A percentile compares a stretch with the other conserved stretches of the same genome.
Conservation (phyloP, 2,888 invertebrate genomes). For the Tridacna gigas region DNA sequence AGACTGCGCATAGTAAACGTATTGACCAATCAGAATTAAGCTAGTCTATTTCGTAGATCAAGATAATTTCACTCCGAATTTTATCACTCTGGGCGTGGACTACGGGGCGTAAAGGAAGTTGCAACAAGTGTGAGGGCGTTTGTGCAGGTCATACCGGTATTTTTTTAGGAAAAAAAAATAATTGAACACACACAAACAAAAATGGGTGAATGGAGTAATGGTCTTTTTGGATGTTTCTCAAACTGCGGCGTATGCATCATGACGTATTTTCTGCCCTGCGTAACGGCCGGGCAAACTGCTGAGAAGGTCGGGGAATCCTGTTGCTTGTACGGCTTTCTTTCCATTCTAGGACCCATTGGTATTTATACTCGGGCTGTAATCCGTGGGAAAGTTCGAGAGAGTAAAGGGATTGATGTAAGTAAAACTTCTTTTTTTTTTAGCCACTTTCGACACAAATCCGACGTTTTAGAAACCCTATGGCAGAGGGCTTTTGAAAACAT, state of each 20-base stretch:
- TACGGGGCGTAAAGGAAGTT: no score
- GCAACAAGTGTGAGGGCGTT: no score
- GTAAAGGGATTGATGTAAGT: conserved; percentile 73
- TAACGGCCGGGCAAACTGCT: conserved; percentile 73
- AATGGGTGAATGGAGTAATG: conserved; percentile 71
- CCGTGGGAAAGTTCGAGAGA: conserved; percentile 70
- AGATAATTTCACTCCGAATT: no score
- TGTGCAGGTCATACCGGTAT: no score
- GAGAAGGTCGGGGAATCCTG: conserved; percentile 73
- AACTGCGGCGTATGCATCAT: conserved; percentile 71
- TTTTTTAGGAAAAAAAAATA: background rate
- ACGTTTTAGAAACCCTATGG: no score
- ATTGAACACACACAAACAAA: conserved; percentile 30
- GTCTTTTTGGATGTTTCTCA: conserved; percentile 72
- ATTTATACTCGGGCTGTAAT: conserved; percentile 68
- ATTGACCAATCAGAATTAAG: background rate
- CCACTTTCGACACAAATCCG: no score
- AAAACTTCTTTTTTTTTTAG: background rate
- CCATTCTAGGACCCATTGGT: conserved; percentile 63
- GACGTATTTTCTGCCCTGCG: conserved; percentile 73
- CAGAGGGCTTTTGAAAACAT: no score
- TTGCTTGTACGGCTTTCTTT: conserved; percentile 65
- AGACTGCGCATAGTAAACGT: background rate
- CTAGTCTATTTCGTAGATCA: background rate
- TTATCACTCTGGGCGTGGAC: background rate